Conservation (phyloP, 2,888 invertebrate genomes). For the Monochamus alternatus region DNA sequence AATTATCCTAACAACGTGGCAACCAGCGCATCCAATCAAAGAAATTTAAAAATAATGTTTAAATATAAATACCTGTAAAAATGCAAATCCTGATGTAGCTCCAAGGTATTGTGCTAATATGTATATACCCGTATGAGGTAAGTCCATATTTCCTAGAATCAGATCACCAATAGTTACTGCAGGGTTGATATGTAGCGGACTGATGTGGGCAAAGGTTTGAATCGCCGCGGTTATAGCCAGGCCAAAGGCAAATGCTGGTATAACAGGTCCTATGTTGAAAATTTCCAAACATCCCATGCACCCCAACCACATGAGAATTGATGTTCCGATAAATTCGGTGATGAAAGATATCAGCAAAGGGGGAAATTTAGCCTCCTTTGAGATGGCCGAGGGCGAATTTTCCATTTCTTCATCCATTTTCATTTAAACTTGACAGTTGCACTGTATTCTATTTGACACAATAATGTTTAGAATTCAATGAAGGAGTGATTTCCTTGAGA, state of each 20-base stretch:
- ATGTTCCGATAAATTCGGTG: constrained; percentile 29
- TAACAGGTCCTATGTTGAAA: constrained; percentile 40
- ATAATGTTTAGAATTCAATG: neutral
- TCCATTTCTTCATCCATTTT: neutral
- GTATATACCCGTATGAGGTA: constrained; percentile 42
- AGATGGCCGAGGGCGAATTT: neutral
- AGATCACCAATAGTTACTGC: constrained; percentile 43
- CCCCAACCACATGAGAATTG: constrained; percentile 36
- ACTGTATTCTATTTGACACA: neutral
- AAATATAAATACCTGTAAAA: constrained; percentile 42
- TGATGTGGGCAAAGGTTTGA: constrained; percentile 44
- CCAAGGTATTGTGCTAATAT: constrained; percentile 47
- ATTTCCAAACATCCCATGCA: constrained; percentile 46
- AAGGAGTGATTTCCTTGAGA: too few species aligned
- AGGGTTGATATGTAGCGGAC: constrained; percentile 50
- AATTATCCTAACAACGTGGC: too few species aligned
- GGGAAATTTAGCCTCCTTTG: constrained; percentile 3
- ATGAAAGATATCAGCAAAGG: constrained; percentile 34
- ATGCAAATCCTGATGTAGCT: constrained; percentile 42
- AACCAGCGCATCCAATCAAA: too few species aligned
- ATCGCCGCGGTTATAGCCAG: constrained; percentile 40
- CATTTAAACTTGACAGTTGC: neutral
- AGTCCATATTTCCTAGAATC: constrained; percentile 43
- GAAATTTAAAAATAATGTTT: too few species aligned
- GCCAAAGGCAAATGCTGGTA: constrained; percentile 48